phyloP scores from a whole-genome alignment of 2,888 invertebrate species.

The Acanthacorydalis orientalis region DNA sequence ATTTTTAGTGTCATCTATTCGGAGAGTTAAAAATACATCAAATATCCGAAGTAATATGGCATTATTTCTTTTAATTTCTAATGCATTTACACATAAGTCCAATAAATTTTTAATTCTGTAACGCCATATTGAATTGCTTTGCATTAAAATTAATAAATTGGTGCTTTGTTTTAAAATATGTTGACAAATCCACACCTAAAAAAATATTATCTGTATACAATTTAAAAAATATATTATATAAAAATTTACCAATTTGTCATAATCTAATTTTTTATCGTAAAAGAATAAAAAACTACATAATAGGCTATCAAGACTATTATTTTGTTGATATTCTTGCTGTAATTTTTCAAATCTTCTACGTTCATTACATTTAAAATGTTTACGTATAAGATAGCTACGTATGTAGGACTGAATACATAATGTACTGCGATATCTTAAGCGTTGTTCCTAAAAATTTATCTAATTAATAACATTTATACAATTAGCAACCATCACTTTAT shows the following conservation, averaged over 20 bases:
- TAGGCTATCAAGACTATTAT: conserved; percentile 34
- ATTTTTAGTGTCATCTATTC: conserved; percentile 13
- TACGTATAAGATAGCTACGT: conserved; percentile 55
- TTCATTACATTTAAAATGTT: conserved; percentile 45
- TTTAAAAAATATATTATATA: neutral
- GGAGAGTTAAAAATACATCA: conserved; percentile 46
- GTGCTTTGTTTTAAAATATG: conserved; percentile 24
- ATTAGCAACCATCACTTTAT: neutral
- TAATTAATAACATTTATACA: conserved; percentile 3
- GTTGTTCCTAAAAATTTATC: conserved; percentile 35
- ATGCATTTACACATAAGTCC: conserved; percentile 19
- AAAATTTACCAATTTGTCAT: conserved; percentile 38
- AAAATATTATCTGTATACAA: conserved; percentile 7
- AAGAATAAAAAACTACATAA: conserved; percentile 60
- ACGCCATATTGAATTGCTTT: conserved; percentile 21
- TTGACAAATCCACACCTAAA: conserved; percentile 25
- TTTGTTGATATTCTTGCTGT: conserved; percentile 28
- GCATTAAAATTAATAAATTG: conserved; percentile 20
- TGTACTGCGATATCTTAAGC: conserved; percentile 57
- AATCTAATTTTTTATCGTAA: conserved; percentile 51
- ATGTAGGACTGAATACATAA: conserved; percentile 68
- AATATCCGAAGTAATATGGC: conserved; percentile 63
- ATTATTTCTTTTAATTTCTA: conserved; percentile 20
- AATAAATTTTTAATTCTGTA: conserved; percentile 27
- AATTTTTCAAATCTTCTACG: conserved; percentile 52